Evolutionary conservation across 2,797 vertebrate genomes (phyloP).

Genomic region (Arrhamphus sclerolepis): DNA sequence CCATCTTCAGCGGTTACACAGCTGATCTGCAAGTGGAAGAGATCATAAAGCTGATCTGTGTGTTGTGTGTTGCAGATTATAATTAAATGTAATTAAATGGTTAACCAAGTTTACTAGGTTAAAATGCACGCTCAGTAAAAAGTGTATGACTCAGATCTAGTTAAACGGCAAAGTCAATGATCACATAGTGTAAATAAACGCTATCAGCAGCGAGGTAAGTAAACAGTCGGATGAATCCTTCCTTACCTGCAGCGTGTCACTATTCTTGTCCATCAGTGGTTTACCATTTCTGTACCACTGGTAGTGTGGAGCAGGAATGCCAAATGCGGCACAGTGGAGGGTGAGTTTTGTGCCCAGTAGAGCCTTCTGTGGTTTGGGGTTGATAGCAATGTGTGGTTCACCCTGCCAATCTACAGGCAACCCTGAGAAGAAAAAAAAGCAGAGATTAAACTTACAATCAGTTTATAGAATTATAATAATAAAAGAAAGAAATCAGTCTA

Average conservation of each 20-base stretch:
- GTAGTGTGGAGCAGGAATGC: conserved; percentile 83
- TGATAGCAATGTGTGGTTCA: conserved; percentile 78
- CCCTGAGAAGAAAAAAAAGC: conserved; percentile 44
- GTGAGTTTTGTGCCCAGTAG: conserved; percentile 64
- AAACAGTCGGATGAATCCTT: conserved; percentile 8
- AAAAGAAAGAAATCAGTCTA: neutral
- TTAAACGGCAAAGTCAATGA: conserved; percentile 1
- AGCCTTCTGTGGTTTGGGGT: conserved; percentile 76
- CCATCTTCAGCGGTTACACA: conserved; percentile 60
- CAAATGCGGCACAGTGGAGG: conserved; percentile 83
- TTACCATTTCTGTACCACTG: conserved; percentile 89
- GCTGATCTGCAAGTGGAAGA: conserved; percentile 74
- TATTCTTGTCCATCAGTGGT: conserved; percentile 68
- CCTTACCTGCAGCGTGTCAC: conserved; percentile 79
- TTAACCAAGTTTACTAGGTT: conserved; percentile 15
- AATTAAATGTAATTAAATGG: conserved; percentile 29
- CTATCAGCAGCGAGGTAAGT: conserved; percentile 7
- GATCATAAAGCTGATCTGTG: conserved; percentile 10
- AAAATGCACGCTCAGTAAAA: neutral
- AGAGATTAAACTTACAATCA: too few species aligned
- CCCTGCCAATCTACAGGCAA: conserved; percentile 83
- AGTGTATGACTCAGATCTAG: too few species aligned
- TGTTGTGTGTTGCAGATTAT: conserved; percentile 10
- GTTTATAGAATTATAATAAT: too few species aligned
- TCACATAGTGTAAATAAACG: conserved; percentile 17